Base-by-base conservation (phyloP, 2,888 invertebrate genomes). In the Apotomis turbidana region DNA sequence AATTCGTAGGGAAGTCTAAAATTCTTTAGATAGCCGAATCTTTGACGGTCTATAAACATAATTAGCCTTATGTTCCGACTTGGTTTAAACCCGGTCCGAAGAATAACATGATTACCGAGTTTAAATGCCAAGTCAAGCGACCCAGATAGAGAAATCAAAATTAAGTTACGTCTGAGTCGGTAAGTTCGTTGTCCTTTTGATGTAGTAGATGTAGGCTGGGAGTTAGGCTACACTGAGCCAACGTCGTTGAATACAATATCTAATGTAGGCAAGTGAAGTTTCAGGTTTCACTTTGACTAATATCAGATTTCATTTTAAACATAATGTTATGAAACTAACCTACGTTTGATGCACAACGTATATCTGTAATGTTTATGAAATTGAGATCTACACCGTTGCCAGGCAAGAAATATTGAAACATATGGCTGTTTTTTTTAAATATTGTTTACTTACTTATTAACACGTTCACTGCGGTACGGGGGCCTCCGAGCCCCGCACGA, bases 151-250 rank as follows among this genome's bases (percentile, higher is more conserved):
- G 66, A 38, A 60, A 54, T 71, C 70, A 49, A 46, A 64, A 54
- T 71, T 60, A 66, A 66, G 46, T 71, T 71, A 54, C 51, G 44
- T 46, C 58, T 51, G n/a, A 70, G 51, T 12, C 27, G 2, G 38
- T 59, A 54, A 71, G 59, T 66, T 66, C 38, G 49, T 54, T 71
- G 66, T 71, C 71, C 38, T 71, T 60, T 66, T 71, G 60, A 55
- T 70, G 44, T 70, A 70, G 59, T 66, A 64, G 64, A 59, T 5
- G 12, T 64, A 64, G 64, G 12, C 15, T 55, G 55, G 27, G 64
- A 8, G 55, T 6, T n/a, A 5, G 10, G 3, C 44, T 10, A 12
- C 4, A 1, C 12, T 6, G 0, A 8, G 10, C 0, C 6, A 9
- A 55, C 41, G 15, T 64, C 44, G 27, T 44, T 38, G 13, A 4